phyloP scores from a whole-genome alignment of 2,113 vertebrate genomes.

The Prionailurus bengalensis region DNA sequence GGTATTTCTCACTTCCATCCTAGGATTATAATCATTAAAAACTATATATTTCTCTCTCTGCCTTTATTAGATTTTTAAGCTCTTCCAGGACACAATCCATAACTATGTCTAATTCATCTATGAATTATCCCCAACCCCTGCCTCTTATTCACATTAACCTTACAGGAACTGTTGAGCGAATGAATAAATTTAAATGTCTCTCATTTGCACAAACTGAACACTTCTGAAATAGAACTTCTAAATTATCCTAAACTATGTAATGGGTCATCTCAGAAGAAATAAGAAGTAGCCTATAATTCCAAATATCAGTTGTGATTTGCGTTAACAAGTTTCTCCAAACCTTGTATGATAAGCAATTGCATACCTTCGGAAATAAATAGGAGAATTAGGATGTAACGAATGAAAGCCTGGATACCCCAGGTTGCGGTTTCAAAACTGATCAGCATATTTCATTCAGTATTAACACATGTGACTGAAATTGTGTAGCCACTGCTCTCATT shows the following conservation, averaged over 20 bases:
- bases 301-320: conserved; percentile 70
- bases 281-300: conserved; percentile 13
- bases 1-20: neutral
- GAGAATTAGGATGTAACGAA: conserved; percentile 60
- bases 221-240: conserved; percentile 21
- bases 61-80: conserved; percentile 46
- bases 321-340: conserved; percentile 49
- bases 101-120: neutral
- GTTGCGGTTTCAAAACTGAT: conserved; percentile 61
- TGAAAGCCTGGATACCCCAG: conserved; percentile 29
- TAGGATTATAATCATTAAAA: neutral
- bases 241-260: conserved; percentile 51
- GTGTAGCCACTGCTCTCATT: conserved; percentile 68
- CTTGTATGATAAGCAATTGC: conserved; percentile 34
- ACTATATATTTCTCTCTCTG: neutral
- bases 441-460: conserved; percentile 74
- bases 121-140: neutral
- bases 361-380: conserved; percentile 57
- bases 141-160: conserved; percentile 37
- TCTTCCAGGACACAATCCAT: neutral
- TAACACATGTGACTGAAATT: conserved; percentile 66
- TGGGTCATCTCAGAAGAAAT: conserved; percentile 50
- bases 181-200: conserved; percentile 44
- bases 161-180: conserved; percentile 6
- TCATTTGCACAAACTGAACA: conserved; percentile 40